Evolutionary conservation across 2,113 vertebrate species (phyloP), one percentile per base, ranked within the genome.

Genomic region (Tringa solitaria): DNA sequence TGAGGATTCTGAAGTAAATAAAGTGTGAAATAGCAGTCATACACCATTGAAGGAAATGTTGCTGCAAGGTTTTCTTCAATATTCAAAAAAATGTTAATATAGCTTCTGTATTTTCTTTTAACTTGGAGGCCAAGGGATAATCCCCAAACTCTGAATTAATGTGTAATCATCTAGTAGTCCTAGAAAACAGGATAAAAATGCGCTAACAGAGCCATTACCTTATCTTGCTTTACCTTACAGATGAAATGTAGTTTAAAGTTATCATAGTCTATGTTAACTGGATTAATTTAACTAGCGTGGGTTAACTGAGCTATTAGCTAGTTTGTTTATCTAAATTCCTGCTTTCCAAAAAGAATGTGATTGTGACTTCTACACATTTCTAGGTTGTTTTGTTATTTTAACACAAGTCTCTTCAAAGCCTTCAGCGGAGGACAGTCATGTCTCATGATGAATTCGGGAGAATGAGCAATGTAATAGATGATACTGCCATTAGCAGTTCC

Each of bases 1-100:
- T 84, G 95, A 96, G 96, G 64, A 93, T 96, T 95, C 79, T 89
- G 76, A 93, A 96, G 88, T 92, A 96, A 97, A 97, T 94, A 96
- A 96, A 90, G 96, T 94, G 95, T 97, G 95, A 97, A 97, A 96
- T 94, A 90, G 90, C 79, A 90, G 88, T 73, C 76, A 87, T 84
- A 84, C 1, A 1, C 72, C 79, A 86, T 81, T 88, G 59, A 6
- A 6, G 83, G 37, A 84, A 90, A 91, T 67, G 50, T 39, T 84
- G 48, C 65, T 88, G 78, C 64, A 75, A 81, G 72, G 8, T 77
- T 90, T 80, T 88, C 51, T 86, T 93, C 67, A 74, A 10, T 86
- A 86, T 63, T 83, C 10, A 63, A 80, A 90, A 64, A 59, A 10
- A 48, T 21, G 8, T 30, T 93, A 43, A 70, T 63, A 54, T 4